Evolutionary conservation across 2,888 invertebrate genomes (phyloP).

Genomic region (Dione vanillae): DNA sequence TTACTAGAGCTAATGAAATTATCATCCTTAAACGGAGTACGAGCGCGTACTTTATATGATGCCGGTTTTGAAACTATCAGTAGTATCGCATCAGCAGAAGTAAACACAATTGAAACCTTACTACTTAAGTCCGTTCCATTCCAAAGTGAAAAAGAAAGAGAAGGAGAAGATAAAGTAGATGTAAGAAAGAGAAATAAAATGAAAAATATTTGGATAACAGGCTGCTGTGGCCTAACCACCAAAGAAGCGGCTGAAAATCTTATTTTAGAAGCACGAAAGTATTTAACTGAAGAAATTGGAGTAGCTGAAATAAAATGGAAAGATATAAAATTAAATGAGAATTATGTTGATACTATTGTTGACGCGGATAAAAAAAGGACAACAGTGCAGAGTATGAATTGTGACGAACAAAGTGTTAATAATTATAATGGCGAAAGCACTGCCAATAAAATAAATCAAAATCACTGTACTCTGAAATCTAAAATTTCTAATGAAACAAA

Average conservation of each 20-base stretch:
- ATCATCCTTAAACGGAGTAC: slow-evolving; percentile 91
- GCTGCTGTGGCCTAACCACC: slow-evolving; percentile 91
- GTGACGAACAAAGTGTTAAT: neutral
- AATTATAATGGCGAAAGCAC: neutral
- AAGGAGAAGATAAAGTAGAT: slow-evolving; percentile 88
- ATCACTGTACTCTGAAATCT: neutral
- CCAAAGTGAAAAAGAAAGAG: slow-evolving; percentile 90
- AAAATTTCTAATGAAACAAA: neutral
- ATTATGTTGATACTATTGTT: slow-evolving; percentile 27
- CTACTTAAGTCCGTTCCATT: slow-evolving; percentile 92
- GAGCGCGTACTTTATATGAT: slow-evolving; percentile 93
- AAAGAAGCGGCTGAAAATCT: slow-evolving; percentile 91
- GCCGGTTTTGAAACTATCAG: slow-evolving; percentile 91
- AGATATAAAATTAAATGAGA: slow-evolving; percentile 50
- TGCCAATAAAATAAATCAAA: neutral
- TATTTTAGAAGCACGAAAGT: slow-evolving; percentile 90
- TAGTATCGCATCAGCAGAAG: slow-evolving; percentile 90
- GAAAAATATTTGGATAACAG: slow-evolving; percentile 90
- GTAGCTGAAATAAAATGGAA: slow-evolving; percentile 88
- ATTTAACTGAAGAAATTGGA: slow-evolving; percentile 89
- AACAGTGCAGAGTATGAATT: neutral
- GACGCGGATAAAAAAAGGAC: neutral
- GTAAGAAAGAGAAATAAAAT: slow-evolving; percentile 87
- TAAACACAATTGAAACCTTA: slow-evolving; percentile 88
- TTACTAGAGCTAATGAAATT: slow-evolving; percentile 95